Percentiles rank a stretch among this genome's conserved stretches.
phyloP scores from a whole-genome alignment of 1,140 invertebrate genomes.

The Drosophila bocki region DNA sequence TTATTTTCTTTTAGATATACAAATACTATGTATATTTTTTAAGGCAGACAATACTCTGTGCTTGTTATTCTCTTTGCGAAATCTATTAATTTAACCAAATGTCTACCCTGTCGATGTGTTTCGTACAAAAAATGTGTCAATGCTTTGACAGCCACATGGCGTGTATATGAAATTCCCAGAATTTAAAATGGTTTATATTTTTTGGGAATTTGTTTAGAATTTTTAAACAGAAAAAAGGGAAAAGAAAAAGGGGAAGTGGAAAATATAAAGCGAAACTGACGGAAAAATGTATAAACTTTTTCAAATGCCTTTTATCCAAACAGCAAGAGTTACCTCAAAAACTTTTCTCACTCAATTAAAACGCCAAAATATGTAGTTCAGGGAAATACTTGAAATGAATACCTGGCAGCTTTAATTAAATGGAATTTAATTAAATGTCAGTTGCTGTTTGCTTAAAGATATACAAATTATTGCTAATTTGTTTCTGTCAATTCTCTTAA shows the following conservation, averaged over 20 bases:
- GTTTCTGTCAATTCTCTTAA: constrained; percentile 2
- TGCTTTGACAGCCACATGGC: not conserved
- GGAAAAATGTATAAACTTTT: not conserved
- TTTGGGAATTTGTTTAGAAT: not conserved
- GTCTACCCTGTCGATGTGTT: constrained; percentile 25
- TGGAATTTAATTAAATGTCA: not conserved
- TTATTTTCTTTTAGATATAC: not conserved
- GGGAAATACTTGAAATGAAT: not conserved
- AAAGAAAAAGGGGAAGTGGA: not conserved
- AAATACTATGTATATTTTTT: too few relatives aligned
- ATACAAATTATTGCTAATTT: not conserved
- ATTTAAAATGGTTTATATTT: not conserved
- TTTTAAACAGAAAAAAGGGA: not conserved
- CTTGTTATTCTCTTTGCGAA: not conserved
- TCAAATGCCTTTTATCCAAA: not conserved
- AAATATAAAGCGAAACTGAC: not conserved
- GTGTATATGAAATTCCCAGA: constrained; percentile 9
- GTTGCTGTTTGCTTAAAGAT: too few relatives aligned
- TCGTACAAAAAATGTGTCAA: constrained; percentile 26
- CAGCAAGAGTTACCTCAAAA: not conserved
- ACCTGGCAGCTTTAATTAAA: constrained; percentile 5
- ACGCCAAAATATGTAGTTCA: not conserved
- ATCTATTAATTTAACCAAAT: constrained; percentile 5
- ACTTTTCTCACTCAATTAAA: not conserved
- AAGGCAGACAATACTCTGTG: too few relatives aligned